Conservation (phyloP, 2,888 invertebrate genomes). For the Acanthosepion esculentum region DNA sequence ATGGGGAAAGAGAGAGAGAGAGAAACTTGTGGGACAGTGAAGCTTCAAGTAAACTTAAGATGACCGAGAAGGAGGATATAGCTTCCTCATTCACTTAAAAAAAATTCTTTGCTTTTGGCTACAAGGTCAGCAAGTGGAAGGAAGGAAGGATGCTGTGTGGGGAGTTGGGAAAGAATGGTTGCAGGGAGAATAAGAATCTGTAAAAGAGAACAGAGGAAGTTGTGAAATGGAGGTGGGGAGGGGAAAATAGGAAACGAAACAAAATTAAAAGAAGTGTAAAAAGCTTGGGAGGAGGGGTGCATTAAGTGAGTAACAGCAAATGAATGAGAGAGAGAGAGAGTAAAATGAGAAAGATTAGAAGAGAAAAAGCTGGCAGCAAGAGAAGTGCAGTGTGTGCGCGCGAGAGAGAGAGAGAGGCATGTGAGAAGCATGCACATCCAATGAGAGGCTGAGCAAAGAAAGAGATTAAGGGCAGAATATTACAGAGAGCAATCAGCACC, state of each 20-base stretch:
- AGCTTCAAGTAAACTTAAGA: neutral
- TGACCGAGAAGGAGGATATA: neutral
- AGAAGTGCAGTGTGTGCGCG: too few species aligned
- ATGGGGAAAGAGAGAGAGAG: too few species aligned
- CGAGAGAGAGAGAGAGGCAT: neutral
- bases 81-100: neutral
- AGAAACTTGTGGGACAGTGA: neutral
- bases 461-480: neutral
- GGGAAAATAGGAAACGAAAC: too few species aligned
- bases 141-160: too few species aligned
- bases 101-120: neutral
- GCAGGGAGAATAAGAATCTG: neutral
- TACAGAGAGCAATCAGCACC: neutral
- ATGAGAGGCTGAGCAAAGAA: too few species aligned
- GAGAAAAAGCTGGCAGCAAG: neutral
- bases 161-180: neutral
- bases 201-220: too few species aligned
- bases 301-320: neutral
- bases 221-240: too few species aligned
- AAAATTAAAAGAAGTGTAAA: too few species aligned
- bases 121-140: too few species aligned
- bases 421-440: neutral
- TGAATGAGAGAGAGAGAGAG: neutral
- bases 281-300: too few species aligned
- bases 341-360: neutral